Evolutionary conservation across 2,113 vertebrate species (phyloP), one percentile per base, ranked within the genome.

Genomic region (Rhegmatorhina hoffmannsi): DNA sequence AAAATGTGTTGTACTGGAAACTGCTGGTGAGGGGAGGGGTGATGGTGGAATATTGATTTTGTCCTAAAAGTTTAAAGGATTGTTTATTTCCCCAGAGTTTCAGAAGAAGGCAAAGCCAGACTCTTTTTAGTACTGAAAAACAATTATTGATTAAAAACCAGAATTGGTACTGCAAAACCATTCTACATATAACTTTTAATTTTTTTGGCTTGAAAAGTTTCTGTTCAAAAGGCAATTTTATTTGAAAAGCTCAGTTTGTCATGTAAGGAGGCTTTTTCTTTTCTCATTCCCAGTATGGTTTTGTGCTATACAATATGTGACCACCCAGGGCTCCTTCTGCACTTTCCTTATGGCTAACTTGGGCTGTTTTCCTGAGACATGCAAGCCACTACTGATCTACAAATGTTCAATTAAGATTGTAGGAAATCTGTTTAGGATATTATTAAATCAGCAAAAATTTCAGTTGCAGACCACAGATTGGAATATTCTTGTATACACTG

Each of bases 21-120:
- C 29, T 44, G 50, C n/a, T 76, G 33, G 33, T 0, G 0, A 0
- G 2, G 6, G 10, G 5, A 34, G 3, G 10, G 16, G 23, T 11
- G 13, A 13, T 10, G 9, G 23, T 28, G 5, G 28, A 75, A 59
- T 40, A 76, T 28, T 55, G 28, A 2, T 0, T 83, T 94, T 86
- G 24, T 47, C 52, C 60, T 88, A 33, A 24, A 80, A 81, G 52
- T 79, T 88, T 72, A 40, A 93, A 60, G n/a, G 17, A 18, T 33
- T 66, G 49, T 58, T 79, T 88, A 11, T 92, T 93, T 92, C 90
- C 88, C 64, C 40, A 46, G 0, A 56, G 40, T 25, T 90, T 81
- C 83, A 78, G n/a, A 95, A 86, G 43, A 60, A 52, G 24, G 28
- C 28, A 72, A 88, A 70, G 13, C 6, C 31, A 66, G 40, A 36